Evolutionary conservation across 2,797 vertebrate species (phyloP).

Genomic region (Hippocampus kuda): DNA sequence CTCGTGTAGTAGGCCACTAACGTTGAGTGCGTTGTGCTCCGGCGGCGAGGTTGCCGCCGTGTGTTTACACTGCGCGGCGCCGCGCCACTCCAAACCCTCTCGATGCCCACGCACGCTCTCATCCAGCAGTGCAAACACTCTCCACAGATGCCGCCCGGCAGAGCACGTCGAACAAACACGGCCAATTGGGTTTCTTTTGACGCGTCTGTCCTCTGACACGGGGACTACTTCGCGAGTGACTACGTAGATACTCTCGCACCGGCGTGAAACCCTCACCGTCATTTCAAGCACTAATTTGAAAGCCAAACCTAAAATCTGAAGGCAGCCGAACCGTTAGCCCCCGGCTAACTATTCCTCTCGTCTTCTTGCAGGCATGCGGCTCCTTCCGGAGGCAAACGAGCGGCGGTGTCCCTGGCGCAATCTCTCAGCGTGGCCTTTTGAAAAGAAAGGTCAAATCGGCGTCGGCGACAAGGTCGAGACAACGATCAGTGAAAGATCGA

Average conservation of each 20-base stretch:
- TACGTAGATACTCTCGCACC: too few relatives aligned
- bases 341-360: background rate
- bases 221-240: background rate
- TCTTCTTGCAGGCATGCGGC: background rate
- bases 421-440: background rate
- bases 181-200: background rate
- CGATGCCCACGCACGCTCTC: background rate
- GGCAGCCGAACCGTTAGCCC: background rate
- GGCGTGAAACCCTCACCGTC: too few relatives aligned
- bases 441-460: slow-evolving; percentile 9
- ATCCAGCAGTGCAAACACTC: background rate
- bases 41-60: background rate
- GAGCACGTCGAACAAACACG: background rate
- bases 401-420: background rate
- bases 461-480: slow-evolving; percentile 4
- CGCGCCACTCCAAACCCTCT: background rate
- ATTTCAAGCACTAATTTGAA: background rate
- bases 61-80: background rate
- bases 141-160: background rate
- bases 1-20: background rate
- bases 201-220: background rate
- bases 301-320: background rate
- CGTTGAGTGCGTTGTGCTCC: background rate
- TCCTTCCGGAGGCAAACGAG: background rate
- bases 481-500: background rate